Conservation (phyloP, 2,113 vertebrate genomes). For the Tympanuchus pallidicinctus region DNA sequence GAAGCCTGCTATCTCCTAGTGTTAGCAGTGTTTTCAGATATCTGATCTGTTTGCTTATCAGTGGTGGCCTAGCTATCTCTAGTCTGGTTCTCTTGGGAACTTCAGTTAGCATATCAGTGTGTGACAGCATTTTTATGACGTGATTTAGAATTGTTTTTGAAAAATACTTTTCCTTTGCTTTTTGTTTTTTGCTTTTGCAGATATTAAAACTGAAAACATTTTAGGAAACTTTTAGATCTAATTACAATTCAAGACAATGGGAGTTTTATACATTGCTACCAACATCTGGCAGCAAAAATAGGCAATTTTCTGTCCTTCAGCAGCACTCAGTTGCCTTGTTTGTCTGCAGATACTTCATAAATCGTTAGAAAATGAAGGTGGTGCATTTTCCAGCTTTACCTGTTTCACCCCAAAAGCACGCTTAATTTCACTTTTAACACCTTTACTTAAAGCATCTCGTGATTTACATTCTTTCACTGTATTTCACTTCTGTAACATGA, state of each 20-base stretch:
- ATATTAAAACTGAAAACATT: background rate
- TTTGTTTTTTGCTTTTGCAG: background rate
- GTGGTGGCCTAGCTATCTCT: background rate
- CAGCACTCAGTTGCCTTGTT: background rate
- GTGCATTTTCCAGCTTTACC: background rate
- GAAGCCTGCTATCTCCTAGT: background rate
- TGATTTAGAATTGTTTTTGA: background rate
- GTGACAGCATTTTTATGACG: background rate
- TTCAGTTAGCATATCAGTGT: background rate
- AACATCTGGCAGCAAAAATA: background rate
- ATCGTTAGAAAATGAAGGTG: background rate
- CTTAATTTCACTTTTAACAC: background rate
- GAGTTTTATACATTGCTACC: background rate
- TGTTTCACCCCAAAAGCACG: background rate
- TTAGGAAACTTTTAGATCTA: background rate
- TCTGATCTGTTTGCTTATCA: background rate
- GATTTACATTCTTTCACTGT: background rate
- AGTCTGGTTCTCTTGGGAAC: background rate
- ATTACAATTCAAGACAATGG: background rate
- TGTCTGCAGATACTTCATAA: background rate
- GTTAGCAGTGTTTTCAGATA: background rate
- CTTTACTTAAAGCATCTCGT: background rate
- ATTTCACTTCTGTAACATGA: background rate
- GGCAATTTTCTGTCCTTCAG: background rate
- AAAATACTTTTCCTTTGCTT: background rate